These are phyloP conservation scores for Plemyria rubiginata DNA, from an alignment of 2,888 invertebrate species.

Conservation along the genomic window DNA sequence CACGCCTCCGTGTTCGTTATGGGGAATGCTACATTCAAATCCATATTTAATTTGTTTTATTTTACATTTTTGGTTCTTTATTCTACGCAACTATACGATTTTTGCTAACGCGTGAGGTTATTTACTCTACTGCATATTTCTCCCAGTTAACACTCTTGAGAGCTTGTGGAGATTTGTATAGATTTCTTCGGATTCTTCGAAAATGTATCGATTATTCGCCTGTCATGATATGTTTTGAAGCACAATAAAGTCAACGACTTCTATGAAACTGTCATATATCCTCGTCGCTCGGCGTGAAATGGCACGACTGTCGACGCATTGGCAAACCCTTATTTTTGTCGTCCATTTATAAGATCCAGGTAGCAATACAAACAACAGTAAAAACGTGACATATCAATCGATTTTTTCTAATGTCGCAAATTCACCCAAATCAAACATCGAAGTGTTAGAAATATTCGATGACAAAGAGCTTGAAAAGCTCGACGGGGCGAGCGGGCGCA, in stretches of 20 bases:
- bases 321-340: slow-evolving; percentile 66
- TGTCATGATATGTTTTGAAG: slow-evolving; percentile 61
- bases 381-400: slow-evolving; percentile 82
- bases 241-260: slow-evolving; percentile 74
- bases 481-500: slow-evolving; percentile 65
- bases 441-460: slow-evolving; percentile 79
- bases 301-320: slow-evolving; percentile 60
- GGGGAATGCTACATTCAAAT: slow-evolving; percentile 30
- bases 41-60: slow-evolving; percentile 10
- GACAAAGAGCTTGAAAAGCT: slow-evolving; percentile 71
- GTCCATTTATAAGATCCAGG: slow-evolving; percentile 65
- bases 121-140: not conserved
- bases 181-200: slow-evolving; percentile 48
- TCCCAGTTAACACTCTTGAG: slow-evolving; percentile 22
- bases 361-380: slow-evolving; percentile 81
- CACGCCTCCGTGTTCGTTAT: slow-evolving; percentile 69
- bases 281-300: slow-evolving; percentile 60
- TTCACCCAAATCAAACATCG: slow-evolving; percentile 83
- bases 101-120: not conserved
- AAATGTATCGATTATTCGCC: slow-evolving; percentile 62
- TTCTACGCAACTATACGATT: not conserved
- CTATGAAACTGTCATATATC: slow-evolving; percentile 68
- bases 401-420: slow-evolving; percentile 72
- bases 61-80: not conserved
- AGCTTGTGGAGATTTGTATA: slow-evolving; percentile 15